A percentile compares a stretch with the other conserved stretches of the same genome.
Conservation (phyloP, 2,113 vertebrate genomes). For the Sceloporus tristichus region DNA sequence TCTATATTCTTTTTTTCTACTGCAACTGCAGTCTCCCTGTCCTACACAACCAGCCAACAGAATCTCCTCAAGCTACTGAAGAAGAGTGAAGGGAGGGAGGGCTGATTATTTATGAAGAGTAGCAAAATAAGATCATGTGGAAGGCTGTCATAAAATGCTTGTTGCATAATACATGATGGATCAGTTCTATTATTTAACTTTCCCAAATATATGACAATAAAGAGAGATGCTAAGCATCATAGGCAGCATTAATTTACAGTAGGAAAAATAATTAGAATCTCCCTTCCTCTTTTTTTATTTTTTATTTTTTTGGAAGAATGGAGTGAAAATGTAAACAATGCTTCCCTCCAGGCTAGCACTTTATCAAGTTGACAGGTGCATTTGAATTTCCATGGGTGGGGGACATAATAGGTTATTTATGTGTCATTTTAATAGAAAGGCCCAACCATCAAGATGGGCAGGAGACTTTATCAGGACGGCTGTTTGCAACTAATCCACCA, state of each 20-base stretch:
- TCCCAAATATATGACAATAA: constrained; percentile 82
- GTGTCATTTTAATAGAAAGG: constrained; percentile 98
- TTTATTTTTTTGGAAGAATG: constrained; percentile 91
- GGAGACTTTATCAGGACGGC: constrained; percentile 85
- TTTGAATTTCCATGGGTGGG: constrained; percentile 99
- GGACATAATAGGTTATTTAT: constrained; percentile 99
- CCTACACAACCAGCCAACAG: constrained; percentile 66
- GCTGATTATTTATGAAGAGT: constrained; percentile 74
- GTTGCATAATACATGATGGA: constrained; percentile 79
- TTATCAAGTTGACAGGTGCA: constrained; percentile 99
- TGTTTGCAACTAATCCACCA: constrained; percentile 87
- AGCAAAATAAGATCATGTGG: constrained; percentile 63
- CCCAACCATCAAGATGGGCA: constrained; percentile 88
- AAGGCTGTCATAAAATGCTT: constrained; percentile 79
- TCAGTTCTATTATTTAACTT: constrained; percentile 85
- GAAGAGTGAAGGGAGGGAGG: constrained; percentile 38
- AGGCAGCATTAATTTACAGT: constrained; percentile 99
- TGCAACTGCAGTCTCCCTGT: constrained; percentile 63
- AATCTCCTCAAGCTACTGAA: constrained; percentile 63
- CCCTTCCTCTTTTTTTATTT: constrained; percentile 67
- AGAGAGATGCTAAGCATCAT: constrained; percentile 85
- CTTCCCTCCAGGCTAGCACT: constrained; percentile 99
- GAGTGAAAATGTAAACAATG: constrained; percentile 99
- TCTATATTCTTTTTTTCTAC: constrained; percentile 58
- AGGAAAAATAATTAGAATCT: constrained; percentile 99